Percentiles rank a stretch among this genome's conserved stretches.
Evolutionary conservation across 2,113 vertebrate genomes (phyloP).

Genomic region (Corythornis madagascariensis): DNA sequence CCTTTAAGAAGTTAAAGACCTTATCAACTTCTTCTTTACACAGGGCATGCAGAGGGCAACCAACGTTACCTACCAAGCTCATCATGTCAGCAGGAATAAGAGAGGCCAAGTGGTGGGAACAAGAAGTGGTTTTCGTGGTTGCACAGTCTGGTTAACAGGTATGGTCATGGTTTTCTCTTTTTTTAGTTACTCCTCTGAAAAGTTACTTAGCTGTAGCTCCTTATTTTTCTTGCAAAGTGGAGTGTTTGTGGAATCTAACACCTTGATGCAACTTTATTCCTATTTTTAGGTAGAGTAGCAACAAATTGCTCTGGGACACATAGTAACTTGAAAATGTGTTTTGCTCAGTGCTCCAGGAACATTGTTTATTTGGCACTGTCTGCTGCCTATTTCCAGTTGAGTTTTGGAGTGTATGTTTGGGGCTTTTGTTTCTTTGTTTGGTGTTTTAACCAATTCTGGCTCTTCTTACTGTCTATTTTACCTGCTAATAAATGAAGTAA

Average conservation of each 20-base stretch:
- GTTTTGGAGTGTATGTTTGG: not conserved
- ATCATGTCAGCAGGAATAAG: conserved; percentile 97
- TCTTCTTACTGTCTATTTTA: not conserved
- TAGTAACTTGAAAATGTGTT: not conserved
- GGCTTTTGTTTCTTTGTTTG: not conserved
- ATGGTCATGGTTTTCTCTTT: not conserved
- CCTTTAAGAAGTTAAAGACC: not conserved
- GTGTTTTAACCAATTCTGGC: not conserved
- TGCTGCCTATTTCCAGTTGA: not conserved
- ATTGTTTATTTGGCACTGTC: not conserved
- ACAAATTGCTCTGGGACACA: not conserved
- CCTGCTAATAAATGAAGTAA: not conserved
- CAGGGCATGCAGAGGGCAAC: conserved; percentile 97
- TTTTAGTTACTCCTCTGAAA: not conserved
- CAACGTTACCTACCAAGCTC: conserved; percentile 98
- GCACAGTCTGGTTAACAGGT: conserved; percentile 98
- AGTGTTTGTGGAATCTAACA: not conserved
- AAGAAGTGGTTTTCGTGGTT: conserved; percentile 95
- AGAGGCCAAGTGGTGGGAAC: conserved; percentile 96
- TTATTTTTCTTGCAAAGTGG: not conserved
- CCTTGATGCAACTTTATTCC: not conserved
- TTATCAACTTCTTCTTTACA: not conserved
- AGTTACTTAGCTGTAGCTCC: not conserved
- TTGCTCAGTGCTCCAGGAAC: not conserved
- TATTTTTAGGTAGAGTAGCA: not conserved